A percentile compares a stretch with the other conserved stretches of the same genome.
These are phyloP conservation scores for Diuraphis noxia DNA, from an alignment of 1,140 invertebrate genomes.

Conservation along the genomic window DNA sequence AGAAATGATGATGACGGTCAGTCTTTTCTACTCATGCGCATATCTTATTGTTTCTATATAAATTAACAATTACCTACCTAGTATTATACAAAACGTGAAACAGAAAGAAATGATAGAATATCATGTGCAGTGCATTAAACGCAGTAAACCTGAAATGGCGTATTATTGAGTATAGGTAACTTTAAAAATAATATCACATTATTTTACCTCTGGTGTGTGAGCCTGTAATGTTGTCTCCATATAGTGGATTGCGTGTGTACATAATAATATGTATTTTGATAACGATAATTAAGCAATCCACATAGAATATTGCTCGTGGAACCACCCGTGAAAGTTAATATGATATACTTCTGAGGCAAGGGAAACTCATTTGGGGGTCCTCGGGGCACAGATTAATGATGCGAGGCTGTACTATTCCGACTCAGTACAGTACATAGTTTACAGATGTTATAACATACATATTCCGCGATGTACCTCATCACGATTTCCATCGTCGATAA, in stretches of 20 bases:
- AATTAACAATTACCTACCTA: too few relatives aligned
- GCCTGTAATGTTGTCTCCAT: too few relatives aligned
- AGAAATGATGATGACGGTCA: too few relatives aligned
- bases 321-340: background rate
- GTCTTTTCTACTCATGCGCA: too few relatives aligned
- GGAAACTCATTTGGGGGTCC: background rate
- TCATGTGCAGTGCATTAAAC: too few relatives aligned
- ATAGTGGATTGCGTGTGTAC: background rate
- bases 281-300: background rate
- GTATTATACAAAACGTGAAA: too few relatives aligned
- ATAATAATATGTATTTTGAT: background rate
- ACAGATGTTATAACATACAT: background rate
- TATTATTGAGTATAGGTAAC: too few relatives aligned
- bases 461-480: background rate
- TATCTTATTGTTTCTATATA: too few relatives aligned
- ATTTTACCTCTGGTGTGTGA: too few relatives aligned
- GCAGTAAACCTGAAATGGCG: too few relatives aligned
- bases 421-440: background rate
- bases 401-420: background rate
- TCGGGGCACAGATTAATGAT: background rate
- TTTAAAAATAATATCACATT: too few relatives aligned
- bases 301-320: background rate
- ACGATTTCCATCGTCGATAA: background rate
- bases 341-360: background rate
- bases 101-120: too few relatives aligned